phyloP scores from a whole-genome alignment of 2,888 invertebrate species.

The Cantharis lateralis region DNA sequence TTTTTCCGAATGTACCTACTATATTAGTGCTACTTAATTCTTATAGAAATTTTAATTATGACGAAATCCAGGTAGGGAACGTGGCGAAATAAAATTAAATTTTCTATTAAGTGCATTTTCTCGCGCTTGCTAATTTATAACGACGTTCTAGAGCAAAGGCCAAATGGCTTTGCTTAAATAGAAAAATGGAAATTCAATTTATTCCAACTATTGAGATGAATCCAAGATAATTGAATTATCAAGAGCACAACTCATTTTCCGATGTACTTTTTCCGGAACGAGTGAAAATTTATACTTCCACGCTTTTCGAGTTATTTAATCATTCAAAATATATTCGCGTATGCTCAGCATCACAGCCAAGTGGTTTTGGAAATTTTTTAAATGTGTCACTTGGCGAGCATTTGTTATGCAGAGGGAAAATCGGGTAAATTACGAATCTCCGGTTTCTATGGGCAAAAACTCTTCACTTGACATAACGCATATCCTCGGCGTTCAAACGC shows the following conservation, averaged over 20 bases:
- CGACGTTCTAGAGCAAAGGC: background rate
- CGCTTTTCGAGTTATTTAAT: background rate
- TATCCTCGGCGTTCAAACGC: slow-evolving; percentile 27
- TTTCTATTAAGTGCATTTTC: background rate
- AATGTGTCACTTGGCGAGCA: background rate
- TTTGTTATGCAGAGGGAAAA: background rate
- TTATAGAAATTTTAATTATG: background rate
- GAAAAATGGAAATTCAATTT: slow-evolving; percentile 3
- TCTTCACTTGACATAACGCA: slow-evolving; percentile 26
- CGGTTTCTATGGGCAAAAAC: slow-evolving; percentile 9
- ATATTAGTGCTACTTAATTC: background rate
- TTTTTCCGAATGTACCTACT: background rate
- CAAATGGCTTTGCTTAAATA: background rate
- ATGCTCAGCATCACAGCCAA: background rate
- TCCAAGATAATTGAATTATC: background rate
- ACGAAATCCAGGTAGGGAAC: background rate
- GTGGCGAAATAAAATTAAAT: background rate
- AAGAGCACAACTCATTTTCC: background rate
- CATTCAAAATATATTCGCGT: background rate
- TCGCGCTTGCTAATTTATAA: background rate
- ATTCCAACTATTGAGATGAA: slow-evolving; percentile 1
- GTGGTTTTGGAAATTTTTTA: background rate
- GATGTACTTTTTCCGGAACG: background rate
- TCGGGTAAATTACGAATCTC: background rate
- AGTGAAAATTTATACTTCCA: background rate